Evolutionary conservation across 2,797 vertebrate species (phyloP).

Genomic region (Sebastes trivittatus): DNA sequence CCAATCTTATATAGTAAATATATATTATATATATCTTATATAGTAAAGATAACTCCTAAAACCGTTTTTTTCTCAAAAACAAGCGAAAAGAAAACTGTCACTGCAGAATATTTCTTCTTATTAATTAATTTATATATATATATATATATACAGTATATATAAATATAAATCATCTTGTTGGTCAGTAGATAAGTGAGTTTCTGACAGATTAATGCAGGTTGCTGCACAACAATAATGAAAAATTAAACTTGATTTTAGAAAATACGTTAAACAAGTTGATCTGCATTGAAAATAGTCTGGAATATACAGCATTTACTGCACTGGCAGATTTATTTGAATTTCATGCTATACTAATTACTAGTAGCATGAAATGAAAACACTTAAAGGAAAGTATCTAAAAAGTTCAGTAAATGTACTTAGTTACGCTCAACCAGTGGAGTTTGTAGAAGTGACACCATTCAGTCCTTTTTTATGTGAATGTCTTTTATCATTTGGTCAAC

Average conservation of each 20-base stretch:
- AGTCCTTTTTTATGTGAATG: not conserved
- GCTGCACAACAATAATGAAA: not conserved
- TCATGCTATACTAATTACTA: too few species aligned
- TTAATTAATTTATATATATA: not conserved
- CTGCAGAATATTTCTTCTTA: not conserved
- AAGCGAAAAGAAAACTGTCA: not conserved
- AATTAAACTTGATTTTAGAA: not conserved
- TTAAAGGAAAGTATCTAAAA: not conserved
- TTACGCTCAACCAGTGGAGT: not conserved
- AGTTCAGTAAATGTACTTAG: not conserved
- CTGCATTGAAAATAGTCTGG: not conserved
- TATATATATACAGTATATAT: not conserved
- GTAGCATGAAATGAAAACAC: not conserved
- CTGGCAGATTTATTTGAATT: not conserved
- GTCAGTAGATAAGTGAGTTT: too few species aligned
- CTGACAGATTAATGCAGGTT: not conserved
- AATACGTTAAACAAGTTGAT: not conserved
- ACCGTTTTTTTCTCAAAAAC: not conserved
- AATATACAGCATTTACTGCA: not conserved
- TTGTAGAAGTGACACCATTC: not conserved
- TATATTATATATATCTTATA: too few species aligned
- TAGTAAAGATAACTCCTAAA: not conserved
- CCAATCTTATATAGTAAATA: not conserved
- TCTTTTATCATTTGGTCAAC: not conserved
- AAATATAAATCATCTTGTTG: not conserved